Percentiles rank a stretch among this genome's conserved stretches.
Conservation (phyloP, 2,888 invertebrate genomes). For the Brachyopa scutellaris region DNA sequence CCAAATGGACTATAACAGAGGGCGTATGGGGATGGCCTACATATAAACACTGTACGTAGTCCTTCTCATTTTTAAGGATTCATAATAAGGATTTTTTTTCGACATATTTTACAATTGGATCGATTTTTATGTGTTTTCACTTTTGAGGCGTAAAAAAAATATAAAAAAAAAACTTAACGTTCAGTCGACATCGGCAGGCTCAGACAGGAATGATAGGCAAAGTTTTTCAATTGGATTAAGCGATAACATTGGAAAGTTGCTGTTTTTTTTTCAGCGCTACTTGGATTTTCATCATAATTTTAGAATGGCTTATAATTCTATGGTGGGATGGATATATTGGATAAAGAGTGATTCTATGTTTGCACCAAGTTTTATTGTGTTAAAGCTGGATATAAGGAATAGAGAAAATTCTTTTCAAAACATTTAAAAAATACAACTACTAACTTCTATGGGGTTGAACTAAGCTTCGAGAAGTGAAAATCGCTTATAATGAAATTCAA, state of each 20-base stretch:
- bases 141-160: conserved; percentile 34
- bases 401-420: too few relatives aligned
- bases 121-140: conserved; percentile 50
- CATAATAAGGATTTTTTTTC: conserved; percentile 19
- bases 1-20: conserved; percentile 23
- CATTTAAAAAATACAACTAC: too few relatives aligned
- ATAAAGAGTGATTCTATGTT: too few relatives aligned
- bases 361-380: too few relatives aligned
- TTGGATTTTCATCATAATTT: not conserved
- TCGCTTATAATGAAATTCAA: too few relatives aligned
- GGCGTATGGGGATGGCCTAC: conserved; percentile 3
- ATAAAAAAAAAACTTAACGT: not conserved
- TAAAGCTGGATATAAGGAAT: too few relatives aligned
- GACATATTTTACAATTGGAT: conserved; percentile 30
- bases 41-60: not conserved
- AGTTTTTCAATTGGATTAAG: conserved; percentile 57
- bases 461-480: too few relatives aligned
- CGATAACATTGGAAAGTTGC: conserved; percentile 38
- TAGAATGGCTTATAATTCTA: too few relatives aligned
- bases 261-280: not conserved
- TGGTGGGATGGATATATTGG: too few relatives aligned
- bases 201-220: conserved; percentile 21
- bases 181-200: not conserved
- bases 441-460: too few relatives aligned
- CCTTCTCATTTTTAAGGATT: conserved; percentile 36